A percentile compares a stretch with the other conserved stretches of the same genome.
Conservation (phyloP, 1,140 invertebrate genomes). For the Meloidogyne hapla region DNA sequence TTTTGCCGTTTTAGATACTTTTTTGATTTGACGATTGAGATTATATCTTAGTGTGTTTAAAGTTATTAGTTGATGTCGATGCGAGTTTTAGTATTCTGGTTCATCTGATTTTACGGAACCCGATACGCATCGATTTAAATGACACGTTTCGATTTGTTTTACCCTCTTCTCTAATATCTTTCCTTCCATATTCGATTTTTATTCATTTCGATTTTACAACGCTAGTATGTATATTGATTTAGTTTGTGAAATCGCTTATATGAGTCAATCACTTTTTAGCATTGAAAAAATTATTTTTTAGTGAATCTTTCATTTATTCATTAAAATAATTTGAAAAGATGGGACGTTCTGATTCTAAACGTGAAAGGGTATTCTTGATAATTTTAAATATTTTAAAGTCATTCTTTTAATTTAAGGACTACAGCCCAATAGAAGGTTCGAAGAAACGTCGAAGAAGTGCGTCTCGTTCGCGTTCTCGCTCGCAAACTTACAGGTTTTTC, state of each 20-base stretch:
- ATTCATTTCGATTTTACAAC: background rate
- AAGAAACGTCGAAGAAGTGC: slow-evolving; percentile 10
- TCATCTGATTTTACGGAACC: too few relatives aligned
- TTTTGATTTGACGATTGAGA: too few relatives aligned
- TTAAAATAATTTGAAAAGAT: background rate
- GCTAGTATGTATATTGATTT: slow-evolving; percentile 5
- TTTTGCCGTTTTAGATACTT: too few relatives aligned
- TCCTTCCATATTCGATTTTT: background rate
- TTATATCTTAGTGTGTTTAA: too few relatives aligned
- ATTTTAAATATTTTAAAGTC: slow-evolving; percentile 6
- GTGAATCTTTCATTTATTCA: background rate
- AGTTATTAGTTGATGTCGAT: too few relatives aligned
- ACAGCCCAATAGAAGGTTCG: background rate
- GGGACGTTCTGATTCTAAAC: slow-evolving; percentile 19
- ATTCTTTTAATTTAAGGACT: slow-evolving; percentile 8
- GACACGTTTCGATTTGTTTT: background rate
- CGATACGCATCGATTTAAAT: background rate
- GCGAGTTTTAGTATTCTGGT: too few relatives aligned
- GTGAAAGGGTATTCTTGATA: slow-evolving; percentile 9
- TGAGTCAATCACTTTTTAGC: background rate
- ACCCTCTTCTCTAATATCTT: background rate
- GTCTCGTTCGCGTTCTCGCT: slow-evolving; percentile 20
- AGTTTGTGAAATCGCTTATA: background rate
- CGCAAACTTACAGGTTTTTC: slow-evolving; percentile 23
- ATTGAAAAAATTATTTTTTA: background rate